Base-by-base conservation (phyloP, 2,113 vertebrate species). In the Chaetura pelagica region DNA sequence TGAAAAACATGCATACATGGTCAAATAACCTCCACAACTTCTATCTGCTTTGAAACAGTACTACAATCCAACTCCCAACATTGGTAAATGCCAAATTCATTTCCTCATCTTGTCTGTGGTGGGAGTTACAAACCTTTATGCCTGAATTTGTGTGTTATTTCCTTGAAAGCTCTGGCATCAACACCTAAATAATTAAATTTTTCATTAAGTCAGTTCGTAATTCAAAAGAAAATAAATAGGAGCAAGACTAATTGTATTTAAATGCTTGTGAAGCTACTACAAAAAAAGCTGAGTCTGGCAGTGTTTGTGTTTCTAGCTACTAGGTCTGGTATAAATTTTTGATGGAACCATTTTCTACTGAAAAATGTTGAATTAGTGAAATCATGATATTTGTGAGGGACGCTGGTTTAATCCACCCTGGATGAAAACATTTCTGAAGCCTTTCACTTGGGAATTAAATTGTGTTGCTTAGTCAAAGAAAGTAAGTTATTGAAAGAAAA, bases 311-410 rank as follows among this genome's bases (percentile, higher is more conserved):
- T 74, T 14, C 61, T 4, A 46, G 71, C 35, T 93, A 90, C 64
- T 0, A 13, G 51, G 80, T 73, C 74, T 83, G 51, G 42, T 80
- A 90, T 90, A 59, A 35, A 77, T 86, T 93, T 94, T 87, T 84
- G 51, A 83, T 30, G 48, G 59, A 87, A 62, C 7, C 46, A 44
- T 69, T 81, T 91, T 95, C 66, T 51, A 87, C 38, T 34, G 32
- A 51, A 91, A 93, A 96, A 95, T 40, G 71, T 55, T 88, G 82
- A 93, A 77, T 84, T 74, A 77, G 75, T 67, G 62, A 89, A 95
- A 91, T 58, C 32, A 61, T 29, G 2, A 34, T 27, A n/a, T 83
- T 63, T 68, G 51, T 66, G 59, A 63, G 63, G 69, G 79, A 87
- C 9, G 30, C 27, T 4, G 2, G 71, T 69, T 93, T 78, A 87